phyloP scores from a whole-genome alignment of 2,797 vertebrate species.

The Tenualosa ilisha region DNA sequence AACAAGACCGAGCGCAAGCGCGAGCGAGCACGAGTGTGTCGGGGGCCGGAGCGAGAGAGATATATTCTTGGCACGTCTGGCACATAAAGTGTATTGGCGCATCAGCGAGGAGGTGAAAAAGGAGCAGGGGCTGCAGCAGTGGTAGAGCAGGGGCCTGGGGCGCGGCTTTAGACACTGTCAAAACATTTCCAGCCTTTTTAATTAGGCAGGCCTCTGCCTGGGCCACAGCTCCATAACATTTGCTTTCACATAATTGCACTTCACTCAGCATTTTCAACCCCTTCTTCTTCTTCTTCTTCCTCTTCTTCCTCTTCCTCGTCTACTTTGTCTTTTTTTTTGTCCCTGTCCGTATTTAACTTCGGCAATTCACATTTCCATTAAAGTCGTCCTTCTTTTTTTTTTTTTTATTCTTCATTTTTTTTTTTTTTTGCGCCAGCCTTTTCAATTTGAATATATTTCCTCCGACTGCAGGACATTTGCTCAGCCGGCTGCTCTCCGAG shows the following conservation, averaged over 20 bases:
- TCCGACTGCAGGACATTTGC: slow-evolving; percentile 45
- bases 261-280: slow-evolving; percentile 54
- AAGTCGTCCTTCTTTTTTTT: slow-evolving; percentile 31
- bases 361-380: slow-evolving; percentile 61
- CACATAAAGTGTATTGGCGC: slow-evolving; percentile 53
- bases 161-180: slow-evolving; percentile 58
- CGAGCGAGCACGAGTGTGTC: slow-evolving; percentile 30
- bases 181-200: slow-evolving; percentile 64
- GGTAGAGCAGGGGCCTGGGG: slow-evolving; percentile 48
- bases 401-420: background rate
- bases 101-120: slow-evolving; percentile 53
- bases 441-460: slow-evolving; percentile 58
- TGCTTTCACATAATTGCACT: slow-evolving; percentile 59
- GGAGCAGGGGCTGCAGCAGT: slow-evolving; percentile 26
- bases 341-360: slow-evolving; percentile 52
- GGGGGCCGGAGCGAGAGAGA: slow-evolving; percentile 37
- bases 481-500: background rate
- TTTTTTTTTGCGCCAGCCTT: slow-evolving; percentile 31
- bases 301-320: background rate
- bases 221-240: slow-evolving; percentile 56
- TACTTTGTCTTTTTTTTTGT: slow-evolving; percentile 33
- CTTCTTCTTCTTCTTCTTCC: background rate
- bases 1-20: background rate
- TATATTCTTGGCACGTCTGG: slow-evolving; percentile 55
- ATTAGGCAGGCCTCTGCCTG: slow-evolving; percentile 58